Percentiles rank a stretch among this genome's conserved stretches.
Evolutionary conservation across 2,888 invertebrate species (phyloP).

Genomic region (Cataglyphis cursor): DNA sequence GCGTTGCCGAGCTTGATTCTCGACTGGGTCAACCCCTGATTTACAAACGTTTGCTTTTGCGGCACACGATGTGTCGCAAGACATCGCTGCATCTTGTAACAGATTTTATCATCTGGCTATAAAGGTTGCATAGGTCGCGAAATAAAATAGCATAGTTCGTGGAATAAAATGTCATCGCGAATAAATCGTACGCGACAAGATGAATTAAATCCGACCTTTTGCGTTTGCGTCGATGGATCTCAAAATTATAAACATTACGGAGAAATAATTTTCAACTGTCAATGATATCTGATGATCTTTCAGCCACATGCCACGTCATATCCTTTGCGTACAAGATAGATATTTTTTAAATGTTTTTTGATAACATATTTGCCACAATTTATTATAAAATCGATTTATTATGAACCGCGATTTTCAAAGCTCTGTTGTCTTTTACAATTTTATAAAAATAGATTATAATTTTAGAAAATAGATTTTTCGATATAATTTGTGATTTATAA

Average conservation of each 20-base stretch:
- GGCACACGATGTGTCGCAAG: not conserved
- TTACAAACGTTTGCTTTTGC: constrained; percentile 29
- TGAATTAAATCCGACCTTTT: not conserved
- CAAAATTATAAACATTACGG: no score
- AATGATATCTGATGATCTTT: not conserved
- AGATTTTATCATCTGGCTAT: not conserved
- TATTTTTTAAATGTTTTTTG: not conserved
- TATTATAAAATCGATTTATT: not conserved
- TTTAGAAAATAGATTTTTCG: not conserved
- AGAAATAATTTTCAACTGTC: no score
- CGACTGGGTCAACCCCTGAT: constrained; percentile 13
- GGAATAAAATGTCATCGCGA: not conserved
- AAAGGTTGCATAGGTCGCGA: not conserved
- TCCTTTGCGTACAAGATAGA: not conserved
- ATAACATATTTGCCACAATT: not conserved
- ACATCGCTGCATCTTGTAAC: not conserved
- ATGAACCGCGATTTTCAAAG: not conserved
- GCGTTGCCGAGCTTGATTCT: not conserved
- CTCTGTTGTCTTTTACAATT: not conserved
- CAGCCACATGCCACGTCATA: not conserved
- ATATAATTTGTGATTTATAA: not conserved
- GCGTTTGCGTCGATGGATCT: not conserved
- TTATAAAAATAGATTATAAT: not conserved
- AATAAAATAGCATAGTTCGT: not conserved
- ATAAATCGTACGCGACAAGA: not conserved